Percentiles rank a stretch among this genome's conserved stretches.
Evolutionary conservation across 1,140 invertebrate species (phyloP).

Genomic region (Drosophila rhopaloa): DNA sequence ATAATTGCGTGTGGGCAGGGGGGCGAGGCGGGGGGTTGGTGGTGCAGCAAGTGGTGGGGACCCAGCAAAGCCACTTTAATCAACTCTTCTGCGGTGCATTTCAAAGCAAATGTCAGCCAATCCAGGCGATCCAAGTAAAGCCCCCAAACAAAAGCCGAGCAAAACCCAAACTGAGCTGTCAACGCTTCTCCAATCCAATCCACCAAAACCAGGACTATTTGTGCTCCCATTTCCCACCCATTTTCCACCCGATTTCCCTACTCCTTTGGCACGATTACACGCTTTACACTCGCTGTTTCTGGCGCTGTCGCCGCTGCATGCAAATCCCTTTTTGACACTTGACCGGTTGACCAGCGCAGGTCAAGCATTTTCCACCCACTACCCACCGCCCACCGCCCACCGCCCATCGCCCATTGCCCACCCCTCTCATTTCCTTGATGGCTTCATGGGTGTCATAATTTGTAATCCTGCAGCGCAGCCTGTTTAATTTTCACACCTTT

Average conservation of each 20-base stretch:
- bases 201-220: slow-evolving; percentile 8
- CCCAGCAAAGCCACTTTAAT: slow-evolving; percentile 73
- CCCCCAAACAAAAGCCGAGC: slow-evolving; percentile 25
- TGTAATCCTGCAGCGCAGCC: slow-evolving; percentile 76
- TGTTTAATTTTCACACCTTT: slow-evolving; percentile 83
- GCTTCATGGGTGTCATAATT: slow-evolving; percentile 75
- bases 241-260: slow-evolving; percentile 1
- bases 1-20: slow-evolving; percentile 8
- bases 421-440: slow-evolving; percentile 68
- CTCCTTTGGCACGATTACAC: slow-evolving; percentile 42
- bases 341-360: slow-evolving; percentile 67
- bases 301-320: slow-evolving; percentile 42
- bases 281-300: slow-evolving; percentile 38
- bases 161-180: slow-evolving; percentile 34
- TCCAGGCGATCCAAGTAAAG: slow-evolving; percentile 53
- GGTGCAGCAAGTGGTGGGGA: neutral
- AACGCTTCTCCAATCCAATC: slow-evolving; percentile 41
- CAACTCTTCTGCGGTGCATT: slow-evolving; percentile 73
- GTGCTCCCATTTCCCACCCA: slow-evolving; percentile 1
- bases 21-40: neutral
- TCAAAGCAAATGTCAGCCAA: slow-evolving; percentile 62
- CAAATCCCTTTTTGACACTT: slow-evolving; percentile 82
- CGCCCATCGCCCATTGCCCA: neutral
- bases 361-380: slow-evolving; percentile 15
- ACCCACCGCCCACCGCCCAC: neutral